Base-by-base conservation (phyloP, 2,888 invertebrate species). In the Prosapia bicincta region DNA sequence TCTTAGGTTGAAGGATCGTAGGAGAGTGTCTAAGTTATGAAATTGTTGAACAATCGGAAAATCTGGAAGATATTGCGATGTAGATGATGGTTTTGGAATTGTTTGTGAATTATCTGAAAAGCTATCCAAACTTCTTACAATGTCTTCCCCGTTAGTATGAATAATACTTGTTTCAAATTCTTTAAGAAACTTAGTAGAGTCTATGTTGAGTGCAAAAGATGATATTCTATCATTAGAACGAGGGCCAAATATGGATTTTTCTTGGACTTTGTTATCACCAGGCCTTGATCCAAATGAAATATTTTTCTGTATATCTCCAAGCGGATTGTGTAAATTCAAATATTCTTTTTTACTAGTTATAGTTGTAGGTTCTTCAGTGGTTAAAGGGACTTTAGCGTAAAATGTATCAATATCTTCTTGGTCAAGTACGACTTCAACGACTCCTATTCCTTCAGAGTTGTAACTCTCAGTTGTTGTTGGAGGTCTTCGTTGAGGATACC, bases 351-450 rank as follows among this genome's bases (percentile, higher is more conserved):
- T 67, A 25, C 24, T 26, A 3, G 24, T 67, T 5, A 25, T 3
- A 25, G 26, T 24, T 13, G 67, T 67, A 25, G 1, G 67, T 67
- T 67, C 26, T 26, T 67, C 25, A 25, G 2, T 67, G 7, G 1
- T 24, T 15, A 26, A 67, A 15, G 26, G 26, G 13, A 20, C 1
- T 20, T 26, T 67, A 10, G 67, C 15, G 25, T 67, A 26, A n/a
- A n/a, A n/a, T n/a, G n/a, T n/a, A n/a, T n/a, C n/a, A 67, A 67
- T 25, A 24, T 76, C 78, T 23, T 77, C 83, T 0, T 82, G 74
- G 9, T 85, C 85, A 0, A 83, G 78, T 0, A 85, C 83, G 0
- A 85, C 84, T 77, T 85, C 85, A 0, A 85, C 85, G 15, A 85
- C 80, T 0, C 86, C 86, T 0, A 85, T 76, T 5, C 84, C 84